Conservation (phyloP, 2,888 invertebrate species). For the Iphiclides podalirius region DNA sequence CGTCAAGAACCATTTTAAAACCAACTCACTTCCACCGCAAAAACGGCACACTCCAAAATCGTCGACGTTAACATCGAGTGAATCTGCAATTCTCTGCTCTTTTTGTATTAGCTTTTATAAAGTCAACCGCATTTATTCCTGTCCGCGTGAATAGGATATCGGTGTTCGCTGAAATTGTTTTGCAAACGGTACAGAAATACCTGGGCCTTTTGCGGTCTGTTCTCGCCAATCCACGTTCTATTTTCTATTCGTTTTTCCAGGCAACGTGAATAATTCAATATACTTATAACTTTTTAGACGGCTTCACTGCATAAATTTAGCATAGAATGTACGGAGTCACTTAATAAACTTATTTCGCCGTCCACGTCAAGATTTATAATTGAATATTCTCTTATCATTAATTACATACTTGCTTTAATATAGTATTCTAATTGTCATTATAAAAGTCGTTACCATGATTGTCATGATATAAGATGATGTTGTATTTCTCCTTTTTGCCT, state of each 20-base stretch:
- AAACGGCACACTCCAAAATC: constrained; percentile 6
- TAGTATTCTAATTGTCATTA: too few relatives aligned
- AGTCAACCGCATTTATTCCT: constrained; percentile 26
- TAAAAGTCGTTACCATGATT: too few relatives aligned
- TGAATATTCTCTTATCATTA: too few relatives aligned
- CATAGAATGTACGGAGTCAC: too few relatives aligned
- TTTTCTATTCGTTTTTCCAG: constrained; percentile 24
- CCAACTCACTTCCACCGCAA: background rate
- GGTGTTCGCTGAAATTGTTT: constrained; percentile 28
- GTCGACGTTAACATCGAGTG: constrained; percentile 11
- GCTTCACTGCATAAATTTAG: too few relatives aligned
- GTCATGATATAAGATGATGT: too few relatives aligned
- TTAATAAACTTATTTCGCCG: too few relatives aligned
- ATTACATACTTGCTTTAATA: too few relatives aligned
- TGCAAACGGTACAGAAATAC: constrained; percentile 25
- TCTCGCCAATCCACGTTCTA: constrained; percentile 23
- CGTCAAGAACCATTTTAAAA: too few relatives aligned
- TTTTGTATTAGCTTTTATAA: constrained; percentile 26
- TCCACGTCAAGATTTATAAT: too few relatives aligned
- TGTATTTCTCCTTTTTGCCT: too few relatives aligned
- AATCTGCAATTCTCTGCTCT: constrained; percentile 17
- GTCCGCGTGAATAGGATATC: constrained; percentile 24
- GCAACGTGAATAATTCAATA: constrained; percentile 21
- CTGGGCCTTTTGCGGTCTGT: constrained; percentile 27
- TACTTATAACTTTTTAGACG: background rate